Evolutionary conservation across 2,113 vertebrate genomes (phyloP), one percentile per base, ranked within the genome.

Genomic region (Menura novaehollandiae): DNA sequence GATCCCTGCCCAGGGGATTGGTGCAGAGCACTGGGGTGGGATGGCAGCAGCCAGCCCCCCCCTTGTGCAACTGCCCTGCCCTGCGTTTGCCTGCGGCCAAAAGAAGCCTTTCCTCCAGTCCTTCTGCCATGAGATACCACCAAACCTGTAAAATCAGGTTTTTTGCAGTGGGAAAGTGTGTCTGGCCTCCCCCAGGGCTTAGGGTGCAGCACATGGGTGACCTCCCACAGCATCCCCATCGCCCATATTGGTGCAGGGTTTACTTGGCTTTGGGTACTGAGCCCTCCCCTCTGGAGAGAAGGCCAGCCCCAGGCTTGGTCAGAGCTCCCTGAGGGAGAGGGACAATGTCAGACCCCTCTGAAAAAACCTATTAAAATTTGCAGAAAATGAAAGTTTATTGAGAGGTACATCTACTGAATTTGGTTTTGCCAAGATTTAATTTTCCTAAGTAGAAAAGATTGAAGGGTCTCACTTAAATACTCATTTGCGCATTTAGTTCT

Each of bases 211-310:
- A n/a, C 0, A 0, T 6, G 15, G 13, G 79, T 64, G 59, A 37
- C 11, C 3, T 39, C 18, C 0, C 63, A 4, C 0, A 0, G 3
- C 8, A 7, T 73, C 55, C 51, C 43, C 27, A 7, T 64, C 0
- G 0, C 39, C 66, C 2, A 0, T 44, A 20, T 17, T 16, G 1
- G 2, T 23, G 46, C 10, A 9, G 16, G 41, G 7, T 63, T 84
- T 55, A 22, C 22, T n/a, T 49, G 81, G 8, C 24, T 23, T 28
- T 9, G 22, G 13, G 2, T 7, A 6, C 55, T 53, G 53, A 51
- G n/a, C 47, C 35, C 8, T 56, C 2, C 19, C 8, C 15, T 55
- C 35, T 2, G 1, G 33, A 11, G 19, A 53, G 32, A 23, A 17
- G 15, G 13, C 55, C 43, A 73, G 35, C 37, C 47, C 67, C 27